Evolutionary conservation across 2,888 invertebrate species (phyloP).

Genomic region (Corythucha ciliata): DNA sequence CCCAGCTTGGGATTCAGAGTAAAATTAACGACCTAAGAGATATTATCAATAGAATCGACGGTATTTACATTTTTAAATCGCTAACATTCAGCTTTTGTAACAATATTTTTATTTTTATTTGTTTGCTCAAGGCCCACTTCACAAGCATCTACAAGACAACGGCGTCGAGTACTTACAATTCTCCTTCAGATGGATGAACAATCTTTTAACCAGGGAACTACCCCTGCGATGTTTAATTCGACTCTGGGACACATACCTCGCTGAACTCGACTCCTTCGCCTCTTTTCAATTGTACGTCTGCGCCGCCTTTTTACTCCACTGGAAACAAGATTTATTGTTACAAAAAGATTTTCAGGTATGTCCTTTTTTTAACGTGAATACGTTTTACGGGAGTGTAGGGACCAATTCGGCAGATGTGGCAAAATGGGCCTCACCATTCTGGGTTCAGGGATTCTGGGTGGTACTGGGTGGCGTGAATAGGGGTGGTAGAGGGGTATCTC

Average conservation of each 20-base stretch:
- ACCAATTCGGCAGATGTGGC: too few relatives aligned
- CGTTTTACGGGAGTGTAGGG: too few relatives aligned
- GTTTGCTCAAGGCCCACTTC: constrained; percentile 56
- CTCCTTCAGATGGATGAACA: constrained; percentile 99
- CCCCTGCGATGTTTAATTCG: constrained; percentile 94
- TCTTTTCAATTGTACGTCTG: constrained; percentile 97
- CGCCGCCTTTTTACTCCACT: constrained; percentile 94
- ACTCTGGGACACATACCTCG: constrained; percentile 98
- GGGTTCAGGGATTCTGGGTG: too few relatives aligned
- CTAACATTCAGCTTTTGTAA: not conserved
- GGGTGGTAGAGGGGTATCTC: too few relatives aligned
- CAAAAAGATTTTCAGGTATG: constrained; percentile 96
- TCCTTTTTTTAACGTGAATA: too few relatives aligned
- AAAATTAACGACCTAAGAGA: constrained; percentile 95
- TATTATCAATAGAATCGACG: constrained; percentile 89
- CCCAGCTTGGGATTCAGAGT: constrained; percentile 97
- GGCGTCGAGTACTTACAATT: constrained; percentile 92
- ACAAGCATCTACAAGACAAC: constrained; percentile 83
- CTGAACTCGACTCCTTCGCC: constrained; percentile 92
- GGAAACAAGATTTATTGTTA: constrained; percentile 77
- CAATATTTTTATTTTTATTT: not conserved
- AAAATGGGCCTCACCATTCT: too few relatives aligned
- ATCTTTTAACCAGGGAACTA: constrained; percentile 91
- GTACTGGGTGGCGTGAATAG: too few relatives aligned
- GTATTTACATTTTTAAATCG: constrained; percentile 42